A percentile compares a stretch with the other conserved stretches of the same genome.
Conservation (phyloP, 2,797 vertebrate genomes). For the Hozukius guyotensis region DNA sequence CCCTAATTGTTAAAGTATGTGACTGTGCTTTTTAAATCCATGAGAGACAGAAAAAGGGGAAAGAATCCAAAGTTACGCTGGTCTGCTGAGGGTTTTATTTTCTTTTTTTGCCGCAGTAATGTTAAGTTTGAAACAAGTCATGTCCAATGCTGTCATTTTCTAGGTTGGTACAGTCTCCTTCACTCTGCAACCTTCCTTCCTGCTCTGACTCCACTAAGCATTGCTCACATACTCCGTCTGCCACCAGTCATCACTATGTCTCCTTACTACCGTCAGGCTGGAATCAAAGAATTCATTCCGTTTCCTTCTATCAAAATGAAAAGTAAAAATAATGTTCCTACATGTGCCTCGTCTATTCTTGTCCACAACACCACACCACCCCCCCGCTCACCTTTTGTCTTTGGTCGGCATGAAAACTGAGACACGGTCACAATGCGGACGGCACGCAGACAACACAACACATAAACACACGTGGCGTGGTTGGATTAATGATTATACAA, state of each 20-base stretch:
- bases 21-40: background rate
- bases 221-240: background rate
- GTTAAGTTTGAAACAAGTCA: background rate
- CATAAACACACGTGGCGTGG: constrained; percentile 46
- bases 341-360: background rate
- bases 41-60: background rate
- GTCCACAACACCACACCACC: background rate
- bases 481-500: constrained; percentile 61
- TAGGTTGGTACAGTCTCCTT: background rate
- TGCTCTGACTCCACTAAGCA: background rate
- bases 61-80: background rate
- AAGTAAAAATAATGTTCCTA: background rate
- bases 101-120: background rate
- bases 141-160: background rate
- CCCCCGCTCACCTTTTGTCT: background rate
- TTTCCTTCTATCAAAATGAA: background rate
- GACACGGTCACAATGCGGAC: constrained; percentile 1
- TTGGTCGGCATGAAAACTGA: constrained; percentile 6
- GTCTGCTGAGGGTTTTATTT: background rate
- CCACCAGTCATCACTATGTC: background rate
- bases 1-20: background rate
- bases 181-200: background rate
- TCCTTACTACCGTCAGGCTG: background rate
- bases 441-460: constrained; percentile 35
- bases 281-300: background rate